phyloP scores from a whole-genome alignment of 2,888 invertebrate species.

The Drosophila percnosoma region DNA sequence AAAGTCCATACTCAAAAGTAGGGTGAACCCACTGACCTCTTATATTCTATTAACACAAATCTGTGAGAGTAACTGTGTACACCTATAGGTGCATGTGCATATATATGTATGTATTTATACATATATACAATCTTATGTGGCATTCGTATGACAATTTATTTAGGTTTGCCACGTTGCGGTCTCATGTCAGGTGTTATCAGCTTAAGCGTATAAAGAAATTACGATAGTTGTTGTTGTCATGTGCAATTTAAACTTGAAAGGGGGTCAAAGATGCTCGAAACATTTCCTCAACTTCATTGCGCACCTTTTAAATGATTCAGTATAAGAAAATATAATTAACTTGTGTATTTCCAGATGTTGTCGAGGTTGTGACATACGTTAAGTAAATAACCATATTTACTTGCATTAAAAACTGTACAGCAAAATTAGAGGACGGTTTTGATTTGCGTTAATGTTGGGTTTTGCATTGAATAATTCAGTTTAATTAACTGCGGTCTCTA shows the following conservation, averaged over 20 bases:
- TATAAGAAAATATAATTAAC: neutral
- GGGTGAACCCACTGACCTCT: slow-evolving; percentile 27
- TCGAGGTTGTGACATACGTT: neutral
- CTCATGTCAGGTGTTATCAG: slow-evolving; percentile 31
- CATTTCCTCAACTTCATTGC: neutral
- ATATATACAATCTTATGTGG: neutral
- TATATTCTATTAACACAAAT: neutral
- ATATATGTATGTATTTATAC: neutral
- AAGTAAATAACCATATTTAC: slow-evolving; percentile 28
- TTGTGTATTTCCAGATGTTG: neutral
- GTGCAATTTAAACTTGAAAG: slow-evolving; percentile 14
- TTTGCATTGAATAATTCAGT: slow-evolving; percentile 5
- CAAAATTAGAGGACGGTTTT: slow-evolving; percentile 1
- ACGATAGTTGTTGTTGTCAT: neutral
- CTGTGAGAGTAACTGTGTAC: neutral
- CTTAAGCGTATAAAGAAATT: neutral
- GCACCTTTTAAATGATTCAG: neutral
- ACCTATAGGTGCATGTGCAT: too few relatives aligned
- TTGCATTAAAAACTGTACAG: slow-evolving; percentile 16
- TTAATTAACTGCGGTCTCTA: slow-evolving; percentile 13
- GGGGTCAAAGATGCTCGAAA: slow-evolving; percentile 4
- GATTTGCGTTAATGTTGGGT: slow-evolving; percentile 10
- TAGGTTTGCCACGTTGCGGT: slow-evolving; percentile 8
- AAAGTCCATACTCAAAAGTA: slow-evolving; percentile 1
- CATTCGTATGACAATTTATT: neutral